Percentiles rank a stretch among this genome's conserved stretches.
phyloP scores from a whole-genome alignment of 2,113 vertebrate genomes.

The Platycercus adscitus region DNA sequence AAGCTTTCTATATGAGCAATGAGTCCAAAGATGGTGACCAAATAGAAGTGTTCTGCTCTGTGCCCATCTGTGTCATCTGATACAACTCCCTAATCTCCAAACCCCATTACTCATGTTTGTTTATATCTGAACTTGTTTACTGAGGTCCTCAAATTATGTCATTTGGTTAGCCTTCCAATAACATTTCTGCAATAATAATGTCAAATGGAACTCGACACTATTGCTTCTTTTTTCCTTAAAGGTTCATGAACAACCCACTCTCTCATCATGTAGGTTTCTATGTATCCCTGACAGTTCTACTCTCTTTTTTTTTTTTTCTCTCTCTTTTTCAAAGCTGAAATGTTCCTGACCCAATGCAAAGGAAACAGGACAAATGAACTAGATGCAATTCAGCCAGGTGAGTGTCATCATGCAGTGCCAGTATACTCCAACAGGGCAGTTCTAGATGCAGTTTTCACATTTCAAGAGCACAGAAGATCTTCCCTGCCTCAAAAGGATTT shows the following conservation, averaged over 20 bases:
- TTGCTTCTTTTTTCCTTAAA: neutral
- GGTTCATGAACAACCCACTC: neutral
- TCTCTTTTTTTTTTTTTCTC: neutral
- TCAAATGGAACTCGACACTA: neutral
- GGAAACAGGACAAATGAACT: neutral
- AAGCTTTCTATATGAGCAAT: neutral
- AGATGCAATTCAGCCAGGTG: neutral
- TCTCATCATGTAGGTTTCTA: neutral
- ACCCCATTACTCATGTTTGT: neutral
- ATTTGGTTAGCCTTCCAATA: neutral
- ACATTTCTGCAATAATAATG: neutral
- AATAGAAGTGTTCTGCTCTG: neutral
- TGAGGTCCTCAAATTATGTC: neutral
- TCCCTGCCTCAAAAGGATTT: neutral
- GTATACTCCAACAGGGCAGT: neutral
- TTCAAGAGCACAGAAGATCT: neutral
- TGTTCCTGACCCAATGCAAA: neutral
- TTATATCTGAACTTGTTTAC: neutral
- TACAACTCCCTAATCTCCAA: neutral
- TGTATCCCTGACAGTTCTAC: neutral
- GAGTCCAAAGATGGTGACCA: neutral
- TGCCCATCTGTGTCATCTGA: neutral
- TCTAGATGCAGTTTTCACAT: neutral
- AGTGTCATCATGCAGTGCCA: accelerated
- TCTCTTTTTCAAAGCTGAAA: neutral